These are phyloP conservation scores for Drosophila carrolli DNA, from an alignment of 1,140 invertebrate species.

Conservation along the genomic window DNA sequence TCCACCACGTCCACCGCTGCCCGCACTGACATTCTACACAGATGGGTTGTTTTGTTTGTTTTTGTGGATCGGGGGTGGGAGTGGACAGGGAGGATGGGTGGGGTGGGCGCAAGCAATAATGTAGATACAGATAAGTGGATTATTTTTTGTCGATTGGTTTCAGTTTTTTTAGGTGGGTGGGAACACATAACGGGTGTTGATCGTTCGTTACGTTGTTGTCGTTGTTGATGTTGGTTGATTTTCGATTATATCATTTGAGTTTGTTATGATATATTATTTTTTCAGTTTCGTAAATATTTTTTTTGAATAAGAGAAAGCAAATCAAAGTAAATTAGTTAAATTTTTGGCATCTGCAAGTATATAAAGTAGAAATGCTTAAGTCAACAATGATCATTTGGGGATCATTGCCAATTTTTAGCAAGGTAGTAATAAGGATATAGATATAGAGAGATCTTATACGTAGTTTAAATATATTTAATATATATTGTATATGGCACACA, in stretches of 20 bases:
- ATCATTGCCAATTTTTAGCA: slow-evolving; percentile 79
- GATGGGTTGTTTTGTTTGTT: slow-evolving; percentile 49
- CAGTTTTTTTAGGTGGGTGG: slow-evolving; percentile 51
- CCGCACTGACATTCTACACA: slow-evolving; percentile 76
- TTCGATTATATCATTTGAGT: slow-evolving; percentile 68
- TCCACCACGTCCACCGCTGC: slow-evolving; percentile 68
- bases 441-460: slow-evolving; percentile 38
- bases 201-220: slow-evolving; percentile 70
- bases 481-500: slow-evolving; percentile 51
- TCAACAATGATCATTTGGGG: slow-evolving; percentile 75
- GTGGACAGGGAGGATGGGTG: slow-evolving; percentile 13
- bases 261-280: slow-evolving; percentile 53
- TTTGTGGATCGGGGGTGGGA: slow-evolving; percentile 23
- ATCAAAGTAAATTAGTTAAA: slow-evolving; percentile 84
- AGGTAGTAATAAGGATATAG: slow-evolving; percentile 51
- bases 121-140: slow-evolving; percentile 78
- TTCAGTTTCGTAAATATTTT: slow-evolving; percentile 49
- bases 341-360: slow-evolving; percentile 83
- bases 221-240: slow-evolving; percentile 65
- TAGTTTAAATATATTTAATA: slow-evolving; percentile 27
- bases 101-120: slow-evolving; percentile 68
- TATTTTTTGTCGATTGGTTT: slow-evolving; percentile 53
- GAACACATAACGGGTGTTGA: slow-evolving; percentile 71
- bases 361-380: slow-evolving; percentile 84
- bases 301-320: slow-evolving; percentile 84